Percentiles rank a stretch among this genome's conserved stretches.
These are phyloP conservation scores for Drosophila truncata DNA, from an alignment of 1,140 invertebrate species.

Conservation along the genomic window DNA sequence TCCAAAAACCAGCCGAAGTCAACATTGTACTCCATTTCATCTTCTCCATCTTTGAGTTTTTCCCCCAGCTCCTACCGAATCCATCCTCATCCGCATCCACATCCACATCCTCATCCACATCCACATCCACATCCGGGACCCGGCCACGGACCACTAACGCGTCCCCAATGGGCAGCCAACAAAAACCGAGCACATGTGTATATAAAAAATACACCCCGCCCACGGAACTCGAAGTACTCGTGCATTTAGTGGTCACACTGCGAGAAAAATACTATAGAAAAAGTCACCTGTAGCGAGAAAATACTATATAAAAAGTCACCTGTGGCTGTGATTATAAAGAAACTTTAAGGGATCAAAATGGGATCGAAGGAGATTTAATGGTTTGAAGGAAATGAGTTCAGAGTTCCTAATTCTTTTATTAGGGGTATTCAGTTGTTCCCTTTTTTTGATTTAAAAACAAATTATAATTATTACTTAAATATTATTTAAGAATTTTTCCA, in stretches of 20 bases:
- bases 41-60: slow-evolving; percentile 14
- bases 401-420: too few relatives aligned
- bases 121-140: slow-evolving; percentile 48
- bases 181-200: slow-evolving; percentile 72
- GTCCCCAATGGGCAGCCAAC: slow-evolving; percentile 81
- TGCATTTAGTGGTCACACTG: slow-evolving; percentile 71
- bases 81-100: neutral
- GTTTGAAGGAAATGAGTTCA: neutral
- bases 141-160: slow-evolving; percentile 79
- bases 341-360: neutral
- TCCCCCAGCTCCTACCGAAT: slow-evolving; percentile 1
- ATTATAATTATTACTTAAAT: too few relatives aligned
- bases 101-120: slow-evolving; percentile 17
- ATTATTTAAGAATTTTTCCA: too few relatives aligned
- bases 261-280: neutral
- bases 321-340: neutral
- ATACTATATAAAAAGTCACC: neutral
- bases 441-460: too few relatives aligned
- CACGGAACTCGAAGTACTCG: slow-evolving; percentile 64
- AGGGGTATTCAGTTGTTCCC: neutral
- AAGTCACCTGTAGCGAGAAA: slow-evolving; percentile 5
- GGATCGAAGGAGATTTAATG: neutral
- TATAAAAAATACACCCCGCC: slow-evolving; percentile 63
- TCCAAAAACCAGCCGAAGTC: slow-evolving; percentile 79
- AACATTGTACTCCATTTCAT: slow-evolving; percentile 61